Evolutionary conservation across 2,113 vertebrate species (phyloP), one percentile per base, ranked within the genome.

Genomic region (Equus przewalskii): DNA sequence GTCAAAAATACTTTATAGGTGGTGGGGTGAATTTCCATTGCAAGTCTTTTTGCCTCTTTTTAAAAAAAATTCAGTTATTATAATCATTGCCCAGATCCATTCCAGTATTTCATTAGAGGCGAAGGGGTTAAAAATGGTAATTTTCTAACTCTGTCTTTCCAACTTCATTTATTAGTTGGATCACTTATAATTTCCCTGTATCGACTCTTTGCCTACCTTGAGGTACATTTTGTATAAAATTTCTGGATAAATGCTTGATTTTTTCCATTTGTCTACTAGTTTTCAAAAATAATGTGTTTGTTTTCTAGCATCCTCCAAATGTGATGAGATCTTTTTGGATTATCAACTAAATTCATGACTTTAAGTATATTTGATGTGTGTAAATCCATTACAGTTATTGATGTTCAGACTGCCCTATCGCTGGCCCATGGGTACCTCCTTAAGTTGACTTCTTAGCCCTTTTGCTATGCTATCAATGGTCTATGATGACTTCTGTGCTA

Each of bases 201-300:
- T 76, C 22, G 93, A 18, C 21, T 76, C 11, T 91, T 88, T 96
- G 60, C 12, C 41, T 85, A 86, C 54, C 30, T 75, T 79, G 44
- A 64, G 26, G 28, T 83, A 89, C 6, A 76, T 65, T 95, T 64
- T 81, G 49, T 72, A 16, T 78, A 81, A 87, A 75, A 84, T 33
- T 9, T 81, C 51, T 79, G 69, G 44, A 30, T 49, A 91, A 69
- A 64, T 62, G 58, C 22, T 88, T 41, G 46, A 72, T 79, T 70
- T 15, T 96, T 89, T 73, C 8, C 33, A 82, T 83, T 96, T 91
- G 58, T 64, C 62, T 80, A 62, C 14, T 83, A 70, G 36, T 62
- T 87, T 92, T 82, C 49, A 69, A 58, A 89, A 86, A 80, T 67
- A 82, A 81, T 75, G 16, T 44, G 44, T 81, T 76, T 54, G 19